phyloP scores from a whole-genome alignment of 1,140 invertebrate species.

The Trachelipus rathkii region DNA sequence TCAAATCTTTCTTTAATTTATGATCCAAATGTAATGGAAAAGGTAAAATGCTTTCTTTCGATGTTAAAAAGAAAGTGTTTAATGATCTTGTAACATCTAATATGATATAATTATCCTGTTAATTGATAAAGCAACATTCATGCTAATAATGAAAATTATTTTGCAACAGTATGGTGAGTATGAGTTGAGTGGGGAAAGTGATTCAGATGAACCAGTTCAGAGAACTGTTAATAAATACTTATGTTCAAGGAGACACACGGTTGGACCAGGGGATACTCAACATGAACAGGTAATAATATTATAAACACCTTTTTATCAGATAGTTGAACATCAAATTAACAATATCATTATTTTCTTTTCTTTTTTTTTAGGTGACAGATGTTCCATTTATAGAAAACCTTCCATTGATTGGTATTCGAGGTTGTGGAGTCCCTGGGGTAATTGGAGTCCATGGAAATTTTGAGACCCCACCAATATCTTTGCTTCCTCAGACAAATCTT shows the following conservation, averaged over 20 bases:
- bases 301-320: neutral
- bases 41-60: constrained; percentile 51
- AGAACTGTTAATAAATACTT: constrained; percentile 39
- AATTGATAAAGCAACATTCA: neutral
- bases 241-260: constrained; percentile 26
- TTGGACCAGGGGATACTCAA: constrained; percentile 54
- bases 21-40: constrained; percentile 62
- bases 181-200: constrained; percentile 59
- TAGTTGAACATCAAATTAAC: neutral
- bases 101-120: too few relatives aligned
- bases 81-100: too few relatives aligned
- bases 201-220: constrained; percentile 50
- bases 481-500: constrained; percentile 62
- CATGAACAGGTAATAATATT: constrained; percentile 37
- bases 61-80: too few relatives aligned
- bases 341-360: neutral
- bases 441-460: constrained; percentile 24
- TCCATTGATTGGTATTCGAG: constrained; percentile 22
- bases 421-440: constrained; percentile 13
- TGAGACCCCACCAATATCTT: constrained; percentile 47
- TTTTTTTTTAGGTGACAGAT: constrained; percentile 31
- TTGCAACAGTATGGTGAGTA: constrained; percentile 60
- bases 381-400: constrained; percentile 32
- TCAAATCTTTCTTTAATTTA: constrained; percentile 60
- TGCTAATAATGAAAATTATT: constrained; percentile 26